A percentile compares a stretch with the other conserved stretches of the same genome.
These are phyloP conservation scores for Xiphophorus hellerii DNA, from an alignment of 2,113 vertebrate genomes.

Conservation along the genomic window DNA sequence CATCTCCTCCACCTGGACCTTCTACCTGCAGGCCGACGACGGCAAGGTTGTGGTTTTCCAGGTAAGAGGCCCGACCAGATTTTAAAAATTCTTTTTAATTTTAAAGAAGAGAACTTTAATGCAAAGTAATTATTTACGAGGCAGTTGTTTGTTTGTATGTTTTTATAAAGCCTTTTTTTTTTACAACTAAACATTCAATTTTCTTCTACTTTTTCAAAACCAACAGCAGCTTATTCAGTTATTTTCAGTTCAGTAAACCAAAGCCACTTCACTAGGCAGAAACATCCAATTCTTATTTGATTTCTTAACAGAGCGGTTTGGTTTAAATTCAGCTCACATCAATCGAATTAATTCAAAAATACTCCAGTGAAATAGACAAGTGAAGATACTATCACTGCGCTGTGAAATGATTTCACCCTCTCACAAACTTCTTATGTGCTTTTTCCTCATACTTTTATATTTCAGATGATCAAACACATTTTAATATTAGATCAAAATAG, in stretches of 20 bases:
- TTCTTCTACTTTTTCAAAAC: no score
- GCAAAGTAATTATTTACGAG: neutral
- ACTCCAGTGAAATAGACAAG: neutral
- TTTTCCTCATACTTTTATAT: neutral
- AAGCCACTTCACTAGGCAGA: neutral
- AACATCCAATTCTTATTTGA: no score
- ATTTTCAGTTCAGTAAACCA: neutral
- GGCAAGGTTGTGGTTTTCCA: conserved; percentile 97
- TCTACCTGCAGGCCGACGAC: conserved; percentile 94
- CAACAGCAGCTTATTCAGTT: no score
- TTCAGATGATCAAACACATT: neutral
- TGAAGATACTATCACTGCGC: neutral
- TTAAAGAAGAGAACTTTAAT: neutral
- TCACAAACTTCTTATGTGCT: neutral
- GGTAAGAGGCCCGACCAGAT: conserved; percentile 73
- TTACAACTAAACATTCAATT: no score
- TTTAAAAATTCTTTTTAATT: neutral
- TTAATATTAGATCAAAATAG: neutral
- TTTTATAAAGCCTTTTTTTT: no score
- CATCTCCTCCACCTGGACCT: conserved; percentile 98
- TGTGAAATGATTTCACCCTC: neutral
- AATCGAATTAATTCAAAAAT: neutral
- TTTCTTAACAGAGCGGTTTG: no score
- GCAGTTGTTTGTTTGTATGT: no score
- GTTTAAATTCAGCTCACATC: neutral